A percentile compares a stretch with the other conserved stretches of the same genome.
phyloP scores from a whole-genome alignment of 2,797 vertebrate genomes.

The Periophthalmus magnuspinnatus region DNA sequence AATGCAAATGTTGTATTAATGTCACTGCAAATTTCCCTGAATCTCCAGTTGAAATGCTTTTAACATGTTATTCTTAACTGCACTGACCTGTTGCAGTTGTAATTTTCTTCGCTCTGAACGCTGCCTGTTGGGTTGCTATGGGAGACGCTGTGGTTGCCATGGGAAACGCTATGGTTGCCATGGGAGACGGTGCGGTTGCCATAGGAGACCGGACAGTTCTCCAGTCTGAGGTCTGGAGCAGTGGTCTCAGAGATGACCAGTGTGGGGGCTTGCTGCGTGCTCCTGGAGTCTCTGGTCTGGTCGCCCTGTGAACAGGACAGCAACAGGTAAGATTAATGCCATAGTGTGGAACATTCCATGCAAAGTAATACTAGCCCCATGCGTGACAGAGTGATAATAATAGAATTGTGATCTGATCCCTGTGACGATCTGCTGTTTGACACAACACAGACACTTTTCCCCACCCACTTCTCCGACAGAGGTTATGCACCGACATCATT shows the following conservation, averaged over 20 bases:
- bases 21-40: too few relatives aligned
- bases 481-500: too few relatives aligned
- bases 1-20: too few relatives aligned
- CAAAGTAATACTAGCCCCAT: not conserved
- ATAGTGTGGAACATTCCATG: not conserved
- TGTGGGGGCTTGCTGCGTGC: slow-evolving; percentile 75
- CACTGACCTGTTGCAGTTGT: slow-evolving; percentile 65
- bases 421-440: too few relatives aligned
- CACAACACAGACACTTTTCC: too few relatives aligned
- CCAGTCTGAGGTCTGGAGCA: slow-evolving; percentile 53
- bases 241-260: slow-evolving; percentile 78
- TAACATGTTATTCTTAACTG: not conserved
- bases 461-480: too few relatives aligned
- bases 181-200: slow-evolving; percentile 36
- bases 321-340: not conserved
- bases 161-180: slow-evolving; percentile 38
- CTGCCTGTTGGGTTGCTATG: slow-evolving; percentile 47
- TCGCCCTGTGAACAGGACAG: slow-evolving; percentile 69
- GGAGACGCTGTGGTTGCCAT: slow-evolving; percentile 17
- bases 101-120: slow-evolving; percentile 53
- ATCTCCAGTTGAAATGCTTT: too few relatives aligned
- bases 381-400: too few relatives aligned
- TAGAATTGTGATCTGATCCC: too few relatives aligned
- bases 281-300: slow-evolving; percentile 64
- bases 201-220: slow-evolving; percentile 63